Base-by-base conservation (phyloP, 2,113 vertebrate genomes). In the Chionis minor region DNA sequence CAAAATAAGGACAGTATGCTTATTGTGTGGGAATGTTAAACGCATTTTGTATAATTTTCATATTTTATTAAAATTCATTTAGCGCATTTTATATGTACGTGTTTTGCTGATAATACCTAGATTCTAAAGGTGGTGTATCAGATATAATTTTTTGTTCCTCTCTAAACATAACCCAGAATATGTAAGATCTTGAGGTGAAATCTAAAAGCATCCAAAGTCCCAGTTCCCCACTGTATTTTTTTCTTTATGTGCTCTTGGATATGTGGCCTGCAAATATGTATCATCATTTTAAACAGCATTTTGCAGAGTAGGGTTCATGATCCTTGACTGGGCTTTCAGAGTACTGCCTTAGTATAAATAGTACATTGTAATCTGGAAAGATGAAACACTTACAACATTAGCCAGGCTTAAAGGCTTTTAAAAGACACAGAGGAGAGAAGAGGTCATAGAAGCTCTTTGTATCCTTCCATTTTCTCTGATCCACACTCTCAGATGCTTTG, bases 361-460 rank as follows among this genome's bases (percentile, higher is more conserved):
- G 91, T 38, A 69, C 58, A 33, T 33, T 12, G 45, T 89, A 95
- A 96, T 92, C 91, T 92, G 83, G 65, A 35, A 90, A 69, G 86
- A 93, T 92, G 70, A 93, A 94, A 59, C 47, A 35, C 26, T 62
- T 90, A 88, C 6, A 82, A 75, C 47, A 87, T 82, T 54, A 90
- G n/a, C 20, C 82, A 65, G 75, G 75, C 21, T 96, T 96, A 96
- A 81, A 89, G 84, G 86, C 65, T 94, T 94, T 96, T 52, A 85
- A 79, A 86, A 88, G 80, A n/a, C 9, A 63, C n/a, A 87, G 38
- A 54, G 58, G 58, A 70, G 38, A 78, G 63, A 81, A 72, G 24
- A 91, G 77, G 84, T 92, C 84, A 87, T 8, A 24, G 70, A 72
- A 78, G 69, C 20, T 42, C 22, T 65, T 79, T 42, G 10, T 54